phyloP scores from a whole-genome alignment of 2,888 invertebrate species.

The Eledona agricola region DNA sequence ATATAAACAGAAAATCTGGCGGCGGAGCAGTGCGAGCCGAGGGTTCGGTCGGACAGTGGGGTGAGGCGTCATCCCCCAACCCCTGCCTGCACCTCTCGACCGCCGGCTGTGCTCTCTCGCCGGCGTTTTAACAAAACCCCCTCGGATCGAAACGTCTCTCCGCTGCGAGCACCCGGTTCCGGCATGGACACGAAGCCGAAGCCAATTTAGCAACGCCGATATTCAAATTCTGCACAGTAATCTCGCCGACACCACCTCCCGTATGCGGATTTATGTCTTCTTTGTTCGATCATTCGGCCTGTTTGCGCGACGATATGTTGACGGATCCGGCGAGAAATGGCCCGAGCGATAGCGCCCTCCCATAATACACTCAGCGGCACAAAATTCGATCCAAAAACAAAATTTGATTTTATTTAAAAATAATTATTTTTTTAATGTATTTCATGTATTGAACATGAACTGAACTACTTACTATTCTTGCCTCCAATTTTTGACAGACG shows the following conservation, averaged over 20 bases:
- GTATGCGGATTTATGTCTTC: constrained; percentile 31
- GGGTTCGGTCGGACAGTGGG: constrained; percentile 22
- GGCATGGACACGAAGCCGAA: constrained; percentile 27
- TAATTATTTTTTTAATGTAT: no score
- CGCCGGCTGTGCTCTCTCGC: constrained; percentile 28
- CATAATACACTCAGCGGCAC: no score
- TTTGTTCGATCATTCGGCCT: constrained; percentile 26
- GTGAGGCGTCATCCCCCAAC: constrained; percentile 15
- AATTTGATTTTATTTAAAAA: no score
- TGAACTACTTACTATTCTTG: no score
- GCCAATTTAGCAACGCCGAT: constrained; percentile 27
- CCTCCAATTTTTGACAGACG: no score
- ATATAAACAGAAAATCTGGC: constrained; percentile 37
- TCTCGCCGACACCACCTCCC: constrained; percentile 17
- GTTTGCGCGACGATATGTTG: constrained; percentile 14
- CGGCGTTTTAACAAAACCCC: constrained; percentile 30
- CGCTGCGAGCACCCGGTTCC: constrained; percentile 21
- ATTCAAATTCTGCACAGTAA: constrained; percentile 35
- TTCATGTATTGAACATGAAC: no score
- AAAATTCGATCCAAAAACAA: no score
- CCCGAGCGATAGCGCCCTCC: no score
- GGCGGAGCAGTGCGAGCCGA: constrained; percentile 23
- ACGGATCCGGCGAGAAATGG: no score
- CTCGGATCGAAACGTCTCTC: constrained; percentile 32
- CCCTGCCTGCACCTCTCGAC: constrained; percentile 28